Conservation (phyloP, 35 echinoderm and acorn worm genomes). For the Strongylocentrotus purpuratus region DNA sequence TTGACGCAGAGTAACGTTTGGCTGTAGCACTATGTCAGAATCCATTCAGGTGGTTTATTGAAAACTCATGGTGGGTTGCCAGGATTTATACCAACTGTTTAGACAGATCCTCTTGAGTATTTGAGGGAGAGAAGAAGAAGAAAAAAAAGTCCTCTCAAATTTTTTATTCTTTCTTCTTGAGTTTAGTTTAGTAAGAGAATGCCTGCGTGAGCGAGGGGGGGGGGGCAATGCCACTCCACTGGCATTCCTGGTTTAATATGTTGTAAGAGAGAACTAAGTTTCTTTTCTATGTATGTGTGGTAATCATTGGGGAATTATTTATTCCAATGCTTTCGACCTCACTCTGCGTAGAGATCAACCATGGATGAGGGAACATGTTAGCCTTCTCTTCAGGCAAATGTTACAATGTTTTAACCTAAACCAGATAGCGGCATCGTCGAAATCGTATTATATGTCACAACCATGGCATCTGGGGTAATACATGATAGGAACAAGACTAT, state of each 20-base stretch:
- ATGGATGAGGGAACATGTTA: neutral
- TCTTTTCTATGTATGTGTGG: constrained; percentile 1
- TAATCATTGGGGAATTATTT: neutral
- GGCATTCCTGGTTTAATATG: constrained; percentile 9
- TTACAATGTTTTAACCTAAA: neutral
- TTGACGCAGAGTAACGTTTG: constrained; percentile 3
- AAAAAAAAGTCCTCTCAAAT: neutral
- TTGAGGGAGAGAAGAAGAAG: neutral
- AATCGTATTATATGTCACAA: neutral
- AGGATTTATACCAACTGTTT: constrained; percentile 48
- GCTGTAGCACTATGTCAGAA: constrained; percentile 3
- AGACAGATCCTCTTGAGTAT: constrained; percentile 44
- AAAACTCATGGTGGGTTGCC: neutral
- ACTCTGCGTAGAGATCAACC: neutral
- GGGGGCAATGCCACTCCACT: constrained; percentile 29
- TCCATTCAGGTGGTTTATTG: constrained; percentile 40
- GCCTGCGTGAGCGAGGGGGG: neutral
- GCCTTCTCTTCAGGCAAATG: neutral
- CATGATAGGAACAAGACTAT: neutral
- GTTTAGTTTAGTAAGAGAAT: neutral
- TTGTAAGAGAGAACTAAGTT: neutral
- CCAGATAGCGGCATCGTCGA: neutral
- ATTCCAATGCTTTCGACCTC: neutral
- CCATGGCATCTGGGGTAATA: neutral
- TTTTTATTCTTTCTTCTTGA: neutral